These are phyloP conservation scores for Galerucella nymphaeae DNA, from an alignment of 2,888 invertebrate genomes.

Conservation along the genomic window DNA sequence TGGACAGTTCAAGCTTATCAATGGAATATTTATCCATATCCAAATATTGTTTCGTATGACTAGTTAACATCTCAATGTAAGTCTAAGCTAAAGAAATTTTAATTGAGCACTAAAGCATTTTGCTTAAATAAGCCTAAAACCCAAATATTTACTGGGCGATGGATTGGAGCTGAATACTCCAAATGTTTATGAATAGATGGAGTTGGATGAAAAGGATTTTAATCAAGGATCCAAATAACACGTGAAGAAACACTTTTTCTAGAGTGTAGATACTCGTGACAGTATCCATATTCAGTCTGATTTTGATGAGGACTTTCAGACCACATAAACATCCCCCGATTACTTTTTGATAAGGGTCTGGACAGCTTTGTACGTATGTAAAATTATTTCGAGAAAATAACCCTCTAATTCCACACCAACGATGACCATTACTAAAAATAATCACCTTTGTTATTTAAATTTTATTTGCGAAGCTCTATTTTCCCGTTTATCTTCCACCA, in stretches of 20 bases:
- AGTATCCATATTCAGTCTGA: not conserved
- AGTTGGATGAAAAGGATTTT: not conserved
- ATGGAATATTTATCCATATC: no score
- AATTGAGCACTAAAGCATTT: no score
- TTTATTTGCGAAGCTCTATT: not conserved
- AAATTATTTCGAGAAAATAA: slow-evolving; percentile 20
- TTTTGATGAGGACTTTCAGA: slow-evolving; percentile 15
- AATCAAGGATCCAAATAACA: not conserved
- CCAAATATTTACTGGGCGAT: no score
- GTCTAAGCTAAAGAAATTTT: no score
- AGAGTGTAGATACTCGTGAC: no score
- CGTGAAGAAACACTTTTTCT: no score
- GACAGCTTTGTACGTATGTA: slow-evolving; percentile 19
- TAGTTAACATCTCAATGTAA: no score
- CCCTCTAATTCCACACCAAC: not conserved
- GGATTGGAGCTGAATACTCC: no score
- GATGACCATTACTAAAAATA: slow-evolving; percentile 14
- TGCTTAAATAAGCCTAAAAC: no score
- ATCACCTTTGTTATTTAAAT: slow-evolving; percentile 21
- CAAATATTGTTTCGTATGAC: no score
- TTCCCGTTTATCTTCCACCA: not conserved
- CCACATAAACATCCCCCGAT: slow-evolving; percentile 20
- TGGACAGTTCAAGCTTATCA: not conserved
- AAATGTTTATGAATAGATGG: no score
- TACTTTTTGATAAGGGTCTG: slow-evolving; percentile 23